phyloP scores from a whole-genome alignment of 2,888 invertebrate species.

The Drosophila paramelanica region DNA sequence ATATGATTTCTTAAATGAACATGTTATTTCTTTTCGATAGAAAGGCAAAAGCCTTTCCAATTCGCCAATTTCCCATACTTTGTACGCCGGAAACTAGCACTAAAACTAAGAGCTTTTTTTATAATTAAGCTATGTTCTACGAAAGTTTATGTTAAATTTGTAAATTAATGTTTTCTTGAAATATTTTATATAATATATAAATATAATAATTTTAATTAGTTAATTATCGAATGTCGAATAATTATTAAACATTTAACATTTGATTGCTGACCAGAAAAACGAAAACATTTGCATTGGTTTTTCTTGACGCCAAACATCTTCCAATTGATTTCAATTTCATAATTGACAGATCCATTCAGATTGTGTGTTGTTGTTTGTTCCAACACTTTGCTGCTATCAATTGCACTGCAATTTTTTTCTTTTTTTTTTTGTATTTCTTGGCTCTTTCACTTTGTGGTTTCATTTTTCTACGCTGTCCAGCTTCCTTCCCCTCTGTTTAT shows the following conservation, averaged over 20 bases:
- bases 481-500: not conserved
- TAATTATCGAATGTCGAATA: too few species aligned
- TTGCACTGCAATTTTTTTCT: constrained; percentile 37
- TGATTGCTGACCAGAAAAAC: too few species aligned
- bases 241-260: too few species aligned
- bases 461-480: constrained; percentile 19
- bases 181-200: too few species aligned
- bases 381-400: constrained; percentile 35
- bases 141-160: too few species aligned
- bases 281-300: constrained; percentile 8
- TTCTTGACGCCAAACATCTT: not conserved
- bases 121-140: too few species aligned
- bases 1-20: constrained; percentile 42
- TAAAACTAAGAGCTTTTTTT: too few species aligned
- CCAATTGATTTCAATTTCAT: constrained; percentile 11
- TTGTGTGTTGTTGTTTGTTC: constrained; percentile 9
- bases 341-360: constrained; percentile 19
- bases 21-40: constrained; percentile 45
- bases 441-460: constrained; percentile 57
- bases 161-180: too few species aligned
- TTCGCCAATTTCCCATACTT: constrained; percentile 53
- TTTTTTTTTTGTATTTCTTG: constrained; percentile 1
- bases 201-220: too few species aligned
- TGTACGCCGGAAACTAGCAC: not conserved
- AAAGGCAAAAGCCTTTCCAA: constrained; percentile 63